Percentiles rank a stretch among this genome's conserved stretches.
phyloP scores from a whole-genome alignment of 2,888 invertebrate genomes.

The Blomia tropicalis region DNA sequence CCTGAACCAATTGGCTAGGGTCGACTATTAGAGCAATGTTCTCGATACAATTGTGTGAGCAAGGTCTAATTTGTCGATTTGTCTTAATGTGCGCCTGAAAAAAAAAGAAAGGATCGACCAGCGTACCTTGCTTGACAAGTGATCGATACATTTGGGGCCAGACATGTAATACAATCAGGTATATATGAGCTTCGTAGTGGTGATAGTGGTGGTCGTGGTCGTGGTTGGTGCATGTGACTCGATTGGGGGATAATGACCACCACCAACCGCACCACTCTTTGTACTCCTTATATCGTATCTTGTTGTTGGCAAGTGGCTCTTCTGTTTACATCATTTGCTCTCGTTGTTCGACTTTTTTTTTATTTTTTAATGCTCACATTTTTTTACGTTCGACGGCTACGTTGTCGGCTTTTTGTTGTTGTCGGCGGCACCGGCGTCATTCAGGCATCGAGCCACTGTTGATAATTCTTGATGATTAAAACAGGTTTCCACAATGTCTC shows the following conservation, averaged over 20 bases:
- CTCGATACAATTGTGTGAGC: no score
- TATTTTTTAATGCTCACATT: background rate
- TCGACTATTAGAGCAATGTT: no score
- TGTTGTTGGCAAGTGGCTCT: background rate
- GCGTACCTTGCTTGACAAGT: conserved; percentile 1
- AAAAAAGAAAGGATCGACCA: background rate
- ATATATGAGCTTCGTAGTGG: no score
- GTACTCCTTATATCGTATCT: background rate
- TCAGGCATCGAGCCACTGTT: background rate
- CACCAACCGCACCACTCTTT: background rate
- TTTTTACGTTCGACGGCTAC: background rate
- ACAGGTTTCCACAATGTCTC: no score
- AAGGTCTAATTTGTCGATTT: no score
- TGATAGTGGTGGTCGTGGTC: background rate
- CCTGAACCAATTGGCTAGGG: no score
- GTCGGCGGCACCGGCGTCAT: background rate
- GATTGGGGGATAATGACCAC: conserved; percentile 10
- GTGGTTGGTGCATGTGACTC: background rate
- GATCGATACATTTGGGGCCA: conserved; percentile 1
- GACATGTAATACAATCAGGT: conserved; percentile 2
- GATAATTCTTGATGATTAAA: conserved; percentile 11
- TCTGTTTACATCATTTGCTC: conserved; percentile 1
- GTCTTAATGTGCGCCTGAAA: no score
- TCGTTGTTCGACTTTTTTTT: conserved; percentile 2
- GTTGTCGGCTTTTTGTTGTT: background rate